Percentiles rank a stretch among this genome's conserved stretches.
Conservation (phyloP, 2,888 invertebrate genomes). For the Zhuqinia jingwanae region DNA sequence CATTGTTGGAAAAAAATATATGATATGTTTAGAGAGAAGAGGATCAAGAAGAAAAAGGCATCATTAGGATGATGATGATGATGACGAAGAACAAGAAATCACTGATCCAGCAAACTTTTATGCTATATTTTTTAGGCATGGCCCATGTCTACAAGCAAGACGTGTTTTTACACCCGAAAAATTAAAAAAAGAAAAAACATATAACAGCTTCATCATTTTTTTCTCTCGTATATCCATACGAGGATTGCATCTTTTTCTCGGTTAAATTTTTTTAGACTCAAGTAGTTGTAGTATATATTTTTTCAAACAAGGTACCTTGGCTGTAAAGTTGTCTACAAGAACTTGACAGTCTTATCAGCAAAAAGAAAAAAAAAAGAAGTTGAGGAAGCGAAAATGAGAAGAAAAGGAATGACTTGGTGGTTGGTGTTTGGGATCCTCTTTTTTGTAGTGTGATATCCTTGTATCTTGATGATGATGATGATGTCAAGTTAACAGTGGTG, state of each 20-base stretch:
- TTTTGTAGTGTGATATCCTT: background rate
- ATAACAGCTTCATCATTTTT: background rate
- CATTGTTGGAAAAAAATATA: no score
- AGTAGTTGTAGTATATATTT: no score
- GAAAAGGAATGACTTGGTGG: background rate
- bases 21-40: background rate
- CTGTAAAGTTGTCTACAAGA: no score
- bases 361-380: background rate
- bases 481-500: conserved; percentile 1
- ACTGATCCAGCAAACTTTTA: background rate
- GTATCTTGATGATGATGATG: background rate
- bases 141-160: no score
- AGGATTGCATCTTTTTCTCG: background rate
- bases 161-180: no score
- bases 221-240: no score
- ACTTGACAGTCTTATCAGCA: no score
- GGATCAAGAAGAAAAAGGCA: background rate
- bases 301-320: no score
- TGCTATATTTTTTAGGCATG: no score
- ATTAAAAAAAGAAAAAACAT: no score
- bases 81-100: conserved; percentile 9
- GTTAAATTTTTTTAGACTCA: no score
- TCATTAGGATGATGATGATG: conserved; percentile 7
- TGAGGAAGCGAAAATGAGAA: background rate
- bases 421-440: no score